Conservation (phyloP, 2,797 vertebrate species). For the Crenuchus spilurus region DNA sequence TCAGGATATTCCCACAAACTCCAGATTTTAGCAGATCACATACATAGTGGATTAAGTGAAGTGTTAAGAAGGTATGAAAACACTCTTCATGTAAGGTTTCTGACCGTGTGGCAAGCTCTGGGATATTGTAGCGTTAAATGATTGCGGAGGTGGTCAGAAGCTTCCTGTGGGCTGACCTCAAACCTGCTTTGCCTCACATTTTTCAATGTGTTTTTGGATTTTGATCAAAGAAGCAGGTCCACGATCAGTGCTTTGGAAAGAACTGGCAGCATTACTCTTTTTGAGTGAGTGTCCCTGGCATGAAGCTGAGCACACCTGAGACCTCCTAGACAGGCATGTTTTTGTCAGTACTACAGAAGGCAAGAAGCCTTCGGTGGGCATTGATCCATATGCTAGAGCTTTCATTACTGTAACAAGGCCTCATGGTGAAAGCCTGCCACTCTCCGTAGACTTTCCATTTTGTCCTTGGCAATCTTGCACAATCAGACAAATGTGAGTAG, state of each 20-base stretch:
- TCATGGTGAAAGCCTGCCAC: slow-evolving; percentile 1
- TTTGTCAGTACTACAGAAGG: slow-evolving; percentile 23
- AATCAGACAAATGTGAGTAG: background rate
- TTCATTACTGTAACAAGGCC: slow-evolving; percentile 26
- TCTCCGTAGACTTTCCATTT: slow-evolving; percentile 9
- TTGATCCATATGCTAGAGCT: slow-evolving; percentile 18
- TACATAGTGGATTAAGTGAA: background rate
- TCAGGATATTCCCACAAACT: background rate
- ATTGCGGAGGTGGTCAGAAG: background rate
- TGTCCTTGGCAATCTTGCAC: slow-evolving; percentile 6
- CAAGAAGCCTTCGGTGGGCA: slow-evolving; percentile 5
- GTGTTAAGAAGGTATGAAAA: background rate
- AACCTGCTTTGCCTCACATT: background rate
- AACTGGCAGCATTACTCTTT: background rate
- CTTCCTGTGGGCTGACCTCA: background rate
- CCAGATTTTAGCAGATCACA: background rate
- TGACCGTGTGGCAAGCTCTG: background rate
- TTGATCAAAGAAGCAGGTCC: background rate
- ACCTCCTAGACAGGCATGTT: background rate
- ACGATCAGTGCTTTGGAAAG: background rate
- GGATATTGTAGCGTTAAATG: slow-evolving; percentile 2
- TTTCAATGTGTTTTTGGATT: background rate
- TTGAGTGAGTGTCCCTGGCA: slow-evolving; percentile 10
- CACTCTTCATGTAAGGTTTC: background rate
- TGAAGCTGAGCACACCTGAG: background rate